phyloP scores from a whole-genome alignment of 2,113 vertebrate species.

The Gallinago media region DNA sequence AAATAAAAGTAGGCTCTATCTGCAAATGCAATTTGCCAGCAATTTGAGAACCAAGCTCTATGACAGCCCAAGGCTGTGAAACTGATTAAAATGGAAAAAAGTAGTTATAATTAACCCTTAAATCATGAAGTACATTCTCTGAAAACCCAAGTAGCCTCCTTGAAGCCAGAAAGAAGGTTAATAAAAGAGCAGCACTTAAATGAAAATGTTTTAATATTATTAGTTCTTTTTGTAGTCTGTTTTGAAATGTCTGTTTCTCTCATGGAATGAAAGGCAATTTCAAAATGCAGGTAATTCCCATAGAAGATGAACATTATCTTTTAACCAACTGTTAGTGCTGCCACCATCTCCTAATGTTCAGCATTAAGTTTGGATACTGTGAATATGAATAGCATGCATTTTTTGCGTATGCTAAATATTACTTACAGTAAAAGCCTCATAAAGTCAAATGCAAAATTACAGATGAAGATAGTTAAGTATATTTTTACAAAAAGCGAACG shows the following conservation, averaged over 20 bases:
- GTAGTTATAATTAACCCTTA: constrained; percentile 33
- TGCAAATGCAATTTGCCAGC: not conserved
- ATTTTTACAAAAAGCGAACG: not conserved
- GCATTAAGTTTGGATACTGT: not conserved
- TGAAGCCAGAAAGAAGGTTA: constrained; percentile 4
- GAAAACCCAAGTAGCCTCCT: not conserved
- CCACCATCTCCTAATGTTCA: not conserved
- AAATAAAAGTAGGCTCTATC: constrained; percentile 23
- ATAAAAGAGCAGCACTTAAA: not conserved
- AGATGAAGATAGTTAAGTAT: not conserved
- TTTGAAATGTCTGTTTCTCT: constrained; percentile 31
- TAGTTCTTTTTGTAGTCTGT: constrained; percentile 16
- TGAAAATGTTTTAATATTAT: not conserved
- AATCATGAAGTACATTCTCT: constrained; percentile 4
- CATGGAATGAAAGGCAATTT: constrained; percentile 4
- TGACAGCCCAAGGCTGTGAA: constrained; percentile 43
- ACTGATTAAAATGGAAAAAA: constrained; percentile 39
- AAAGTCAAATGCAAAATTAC: not conserved
- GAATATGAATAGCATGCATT: not conserved
- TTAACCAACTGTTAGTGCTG: not conserved
- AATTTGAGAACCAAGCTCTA: constrained; percentile 25
- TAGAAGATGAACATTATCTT: not conserved
- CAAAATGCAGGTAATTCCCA: not conserved
- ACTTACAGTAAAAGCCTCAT: not conserved
- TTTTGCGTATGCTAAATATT: constrained; percentile 12